phyloP scores from a whole-genome alignment of 1,140 invertebrate species.

The Drosophila baimaii region DNA sequence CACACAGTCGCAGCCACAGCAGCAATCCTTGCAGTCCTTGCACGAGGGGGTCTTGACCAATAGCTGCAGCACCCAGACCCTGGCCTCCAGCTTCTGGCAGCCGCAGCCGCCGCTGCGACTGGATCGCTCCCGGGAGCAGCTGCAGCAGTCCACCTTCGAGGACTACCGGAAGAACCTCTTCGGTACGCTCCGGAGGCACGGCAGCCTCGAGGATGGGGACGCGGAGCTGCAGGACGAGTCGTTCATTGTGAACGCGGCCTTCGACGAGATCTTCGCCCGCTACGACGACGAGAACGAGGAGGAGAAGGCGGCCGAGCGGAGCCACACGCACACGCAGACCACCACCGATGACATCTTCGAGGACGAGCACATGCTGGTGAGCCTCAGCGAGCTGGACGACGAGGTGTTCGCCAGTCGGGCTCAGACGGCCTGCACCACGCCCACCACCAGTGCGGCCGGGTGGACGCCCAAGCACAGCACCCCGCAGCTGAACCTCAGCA shows the following conservation, averaged over 20 bases:
- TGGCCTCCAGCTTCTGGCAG: constrained; percentile 38
- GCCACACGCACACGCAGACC: constrained; percentile 52
- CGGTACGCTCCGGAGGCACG: constrained; percentile 58
- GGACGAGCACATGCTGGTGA: constrained; percentile 78
- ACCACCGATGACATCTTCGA: constrained; percentile 66
- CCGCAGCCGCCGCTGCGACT: background rate
- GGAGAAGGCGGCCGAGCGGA: constrained; percentile 15
- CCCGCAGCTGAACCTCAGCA: constrained; percentile 54
- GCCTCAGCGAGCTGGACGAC: constrained; percentile 74
- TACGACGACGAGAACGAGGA: constrained; percentile 70
- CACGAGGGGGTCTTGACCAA: constrained; percentile 55
- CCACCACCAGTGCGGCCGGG: constrained; percentile 49
- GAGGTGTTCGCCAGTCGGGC: constrained; percentile 69
- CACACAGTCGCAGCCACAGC: constrained; percentile 47
- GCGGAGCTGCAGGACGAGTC: constrained; percentile 70
- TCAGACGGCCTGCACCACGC: constrained; percentile 61
- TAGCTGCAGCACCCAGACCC: constrained; percentile 71
- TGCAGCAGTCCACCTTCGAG: constrained; percentile 65
- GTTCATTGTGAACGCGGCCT: constrained; percentile 77
- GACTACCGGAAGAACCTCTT: constrained; percentile 84
- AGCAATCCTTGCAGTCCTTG: constrained; percentile 19
- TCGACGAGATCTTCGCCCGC: constrained; percentile 77
- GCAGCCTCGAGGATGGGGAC: constrained; percentile 49
- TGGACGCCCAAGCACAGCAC: constrained; percentile 70
- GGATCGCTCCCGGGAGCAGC: constrained; percentile 47